Evolutionary conservation across 2,797 vertebrate species (phyloP), one percentile per base, ranked within the genome.

Genomic region (Anolis apletophallus): DNA sequence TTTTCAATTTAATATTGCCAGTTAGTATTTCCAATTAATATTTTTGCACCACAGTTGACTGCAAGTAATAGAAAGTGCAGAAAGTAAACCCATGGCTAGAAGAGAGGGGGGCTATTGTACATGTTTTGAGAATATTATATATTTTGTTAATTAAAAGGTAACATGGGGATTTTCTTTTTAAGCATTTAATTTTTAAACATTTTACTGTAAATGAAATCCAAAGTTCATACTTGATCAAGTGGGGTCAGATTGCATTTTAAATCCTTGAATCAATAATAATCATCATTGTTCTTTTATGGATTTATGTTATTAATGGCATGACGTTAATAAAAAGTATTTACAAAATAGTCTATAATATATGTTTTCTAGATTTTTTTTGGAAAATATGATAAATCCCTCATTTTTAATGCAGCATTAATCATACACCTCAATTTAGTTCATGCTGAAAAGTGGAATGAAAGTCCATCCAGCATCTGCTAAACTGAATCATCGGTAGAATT

Each of bases 351-450:
- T 54, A 54, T 36, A 7, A 26, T 34, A 52, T 3, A 21, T 0
- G 0, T 19, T 80, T 67, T 0, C 5, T 17, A 59, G 57, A 59
- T n/a, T n/a, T n/a, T n/a, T n/a, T n/a, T n/a, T n/a, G n/a, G n/a
- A n/a, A 17, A 59, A 19, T 59, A 59, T 59, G 5, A 16, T 57
- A 11, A 67, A 50, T 0, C 29, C 19, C 19, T n/a, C 26, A 69
- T 81, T 50, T 0, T 34, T 57, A 67, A 46, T 0, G 0, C 0
- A 76, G 86, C 32, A 80, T 26, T 12, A 61, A 17, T 2, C 32
- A 87, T 79, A 1, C 11, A 57, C 75, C 1, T 36, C 57, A 85
- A 87, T 13, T 2, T 0, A n/a, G 11, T 34, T 8, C 73, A 36
- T 29, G 5, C 7, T 74, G 34, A 40, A 69, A 36, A 40, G 1